Conservation (phyloP, 1,140 invertebrate genomes). For the Samia ricini region DNA sequence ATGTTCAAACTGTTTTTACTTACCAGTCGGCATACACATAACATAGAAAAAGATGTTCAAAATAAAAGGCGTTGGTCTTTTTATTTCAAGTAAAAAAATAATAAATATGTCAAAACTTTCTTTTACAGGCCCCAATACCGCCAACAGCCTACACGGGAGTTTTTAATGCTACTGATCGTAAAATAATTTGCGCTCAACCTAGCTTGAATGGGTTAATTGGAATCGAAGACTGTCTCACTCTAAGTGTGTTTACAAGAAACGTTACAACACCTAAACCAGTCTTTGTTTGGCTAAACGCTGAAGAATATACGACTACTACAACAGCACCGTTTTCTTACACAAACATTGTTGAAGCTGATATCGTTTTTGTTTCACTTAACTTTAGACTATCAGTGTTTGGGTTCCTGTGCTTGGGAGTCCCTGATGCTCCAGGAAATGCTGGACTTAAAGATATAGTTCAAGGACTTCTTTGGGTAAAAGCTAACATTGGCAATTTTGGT, state of each 20-base stretch:
- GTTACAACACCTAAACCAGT: conserved; percentile 51
- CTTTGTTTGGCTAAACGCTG: conserved; percentile 55
- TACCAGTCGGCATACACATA: not conserved
- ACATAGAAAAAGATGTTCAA: no score
- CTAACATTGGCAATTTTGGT: conserved; percentile 81
- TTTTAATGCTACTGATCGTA: conserved; percentile 40
- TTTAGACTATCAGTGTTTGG: conserved; percentile 76
- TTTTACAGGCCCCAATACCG: conserved; percentile 45
- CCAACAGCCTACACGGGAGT: conserved; percentile 38
- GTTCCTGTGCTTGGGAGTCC: conserved; percentile 79
- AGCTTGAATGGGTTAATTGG: conserved; percentile 46
- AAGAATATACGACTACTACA: conserved; percentile 44
- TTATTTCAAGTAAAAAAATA: no score
- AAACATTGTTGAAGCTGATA: conserved; percentile 39
- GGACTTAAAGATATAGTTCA: conserved; percentile 82
- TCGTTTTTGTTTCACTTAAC: conserved; percentile 53
- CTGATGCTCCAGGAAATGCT: conserved; percentile 79
- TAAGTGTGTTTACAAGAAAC: conserved; percentile 51
- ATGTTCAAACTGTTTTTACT: no score
- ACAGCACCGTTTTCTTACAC: conserved; percentile 32
- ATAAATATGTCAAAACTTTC: not conserved
- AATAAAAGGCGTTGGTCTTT: no score
- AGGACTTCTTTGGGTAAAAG: conserved; percentile 81
- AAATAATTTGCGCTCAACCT: conserved; percentile 55
- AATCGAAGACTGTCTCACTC: conserved; percentile 56